Evolutionary conservation across 2,113 vertebrate genomes (phyloP), one percentile per base, ranked within the genome.

Genomic region (Toxostoma redivivum): DNA sequence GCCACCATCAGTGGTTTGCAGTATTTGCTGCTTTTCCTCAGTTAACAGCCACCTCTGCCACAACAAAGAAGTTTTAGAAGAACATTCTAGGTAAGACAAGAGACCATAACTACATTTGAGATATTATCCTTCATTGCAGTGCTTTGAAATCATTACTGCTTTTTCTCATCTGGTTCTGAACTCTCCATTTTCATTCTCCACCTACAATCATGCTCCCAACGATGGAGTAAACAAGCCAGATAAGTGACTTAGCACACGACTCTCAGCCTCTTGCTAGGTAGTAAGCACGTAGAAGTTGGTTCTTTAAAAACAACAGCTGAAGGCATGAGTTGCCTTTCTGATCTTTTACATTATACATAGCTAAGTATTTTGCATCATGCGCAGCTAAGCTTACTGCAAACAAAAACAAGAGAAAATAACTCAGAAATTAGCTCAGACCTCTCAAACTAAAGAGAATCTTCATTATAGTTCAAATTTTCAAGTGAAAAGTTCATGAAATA

Each of bases 1-100:
- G 96, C 95, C 96, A 95, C 93, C 96, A 81, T 90, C 90, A 95
- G 94, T 64, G 67, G 76, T 82, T 83, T 88, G 45, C 17, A 58
- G 51, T 78, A 83, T 51, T 86, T 94, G 67, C 94, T 83, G 54
- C 62, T 83, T 85, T 90, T 62, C 38, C 82, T 77, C 62, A 57
- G 12, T 30, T 87, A 84, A 69, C 35, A 84, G 53, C 5, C 48
- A 74, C 56, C 51, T 73, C 47, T 56, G 60, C 40, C 60, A 83
- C 24, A 80, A 16, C 8, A 38, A 50, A 47, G 16, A 23, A 48
- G 16, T 81, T 88, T 81, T 14, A 71, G 72, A 83, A 84, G 47
- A 82, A 51, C 5, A 0, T 25, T 3, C 15, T n/a, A 47, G 38
- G 45, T 56, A 35, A 64, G 35, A 50, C 31, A 66, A 51, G 30